Evolutionary conservation across 2,888 invertebrate genomes (phyloP).

Genomic region (Lysandra bellargus): DNA sequence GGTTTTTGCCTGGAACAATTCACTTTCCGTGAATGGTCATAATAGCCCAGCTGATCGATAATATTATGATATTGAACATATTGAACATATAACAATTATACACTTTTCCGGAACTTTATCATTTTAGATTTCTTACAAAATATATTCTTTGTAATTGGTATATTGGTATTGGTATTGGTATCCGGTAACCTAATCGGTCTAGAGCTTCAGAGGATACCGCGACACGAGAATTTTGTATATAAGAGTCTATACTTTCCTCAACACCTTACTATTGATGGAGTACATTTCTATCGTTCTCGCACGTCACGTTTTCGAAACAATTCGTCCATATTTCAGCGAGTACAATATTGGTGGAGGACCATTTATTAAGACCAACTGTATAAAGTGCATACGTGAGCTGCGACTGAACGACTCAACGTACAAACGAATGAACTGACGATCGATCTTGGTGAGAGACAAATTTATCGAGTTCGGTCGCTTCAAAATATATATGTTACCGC

Average conservation of each 20-base stretch:
- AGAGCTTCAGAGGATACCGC: too few species aligned
- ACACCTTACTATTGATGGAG: background rate
- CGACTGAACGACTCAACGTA: constrained; percentile 15
- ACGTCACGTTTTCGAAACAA: constrained; percentile 22
- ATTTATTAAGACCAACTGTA: constrained; percentile 40
- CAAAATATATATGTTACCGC: background rate
- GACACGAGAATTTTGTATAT: too few species aligned
- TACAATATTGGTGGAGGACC: constrained; percentile 34
- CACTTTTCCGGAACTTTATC: too few species aligned
- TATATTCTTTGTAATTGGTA: too few species aligned
- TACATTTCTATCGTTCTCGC: background rate
- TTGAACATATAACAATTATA: too few species aligned
- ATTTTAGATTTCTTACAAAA: too few species aligned
- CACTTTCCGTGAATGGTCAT: too few species aligned
- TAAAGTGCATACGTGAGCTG: constrained; percentile 42
- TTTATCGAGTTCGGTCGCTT: constrained; percentile 20
- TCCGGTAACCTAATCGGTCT: too few species aligned
- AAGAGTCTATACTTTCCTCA: background rate
- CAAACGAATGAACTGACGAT: constrained; percentile 15
- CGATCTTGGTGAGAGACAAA: constrained; percentile 7
- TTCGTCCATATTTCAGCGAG: constrained; percentile 25
- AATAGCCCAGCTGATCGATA: too few species aligned
- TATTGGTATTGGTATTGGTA: too few species aligned
- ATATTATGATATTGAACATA: too few species aligned
- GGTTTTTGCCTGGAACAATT: too few species aligned